These are phyloP conservation scores for Bellardia bayeri DNA, from an alignment of 2,888 invertebrate species.

Conservation along the genomic window DNA sequence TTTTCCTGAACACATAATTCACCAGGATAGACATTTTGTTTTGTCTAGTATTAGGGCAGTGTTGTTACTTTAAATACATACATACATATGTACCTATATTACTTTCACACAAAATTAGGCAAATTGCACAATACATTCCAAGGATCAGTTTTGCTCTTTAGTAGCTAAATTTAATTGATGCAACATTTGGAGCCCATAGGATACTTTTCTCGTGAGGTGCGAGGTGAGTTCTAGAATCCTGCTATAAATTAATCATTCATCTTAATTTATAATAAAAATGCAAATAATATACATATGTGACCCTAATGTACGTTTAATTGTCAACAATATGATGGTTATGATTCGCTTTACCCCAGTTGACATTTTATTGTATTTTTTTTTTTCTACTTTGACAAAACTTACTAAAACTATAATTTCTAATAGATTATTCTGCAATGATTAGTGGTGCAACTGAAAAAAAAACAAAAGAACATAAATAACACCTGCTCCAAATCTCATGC, in stretches of 20 bases:
- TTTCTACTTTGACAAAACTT: slow-evolving; percentile 31
- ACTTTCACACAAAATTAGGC: neutral
- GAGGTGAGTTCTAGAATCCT: too few relatives aligned
- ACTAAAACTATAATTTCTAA: slow-evolving; percentile 74
- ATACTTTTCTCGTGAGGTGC: too few relatives aligned
- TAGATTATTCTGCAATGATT: slow-evolving; percentile 84
- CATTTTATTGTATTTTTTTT: slow-evolving; percentile 48
- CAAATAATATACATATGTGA: neutral
- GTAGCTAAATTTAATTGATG: too few relatives aligned
- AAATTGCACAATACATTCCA: too few relatives aligned
- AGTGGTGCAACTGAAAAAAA: slow-evolving; percentile 74
- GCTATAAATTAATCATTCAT: too few relatives aligned
- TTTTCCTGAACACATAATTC: slow-evolving; percentile 66
- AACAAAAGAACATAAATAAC: slow-evolving; percentile 81
- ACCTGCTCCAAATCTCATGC: slow-evolving; percentile 83
- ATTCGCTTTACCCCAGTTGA: slow-evolving; percentile 60
- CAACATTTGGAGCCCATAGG: too few relatives aligned
- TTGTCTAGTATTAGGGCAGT: neutral
- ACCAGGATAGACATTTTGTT: neutral
- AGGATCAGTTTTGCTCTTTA: too few relatives aligned
- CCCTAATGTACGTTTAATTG: slow-evolving; percentile 45
- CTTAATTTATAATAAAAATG: too few relatives aligned
- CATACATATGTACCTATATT: neutral
- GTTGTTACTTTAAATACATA: neutral
- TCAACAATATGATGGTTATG: slow-evolving; percentile 43